Percentiles rank a stretch among this genome's conserved stretches.
These are phyloP conservation scores for Stegana nigrithorax DNA, from an alignment of 2,888 invertebrate species.

Conservation along the genomic window DNA sequence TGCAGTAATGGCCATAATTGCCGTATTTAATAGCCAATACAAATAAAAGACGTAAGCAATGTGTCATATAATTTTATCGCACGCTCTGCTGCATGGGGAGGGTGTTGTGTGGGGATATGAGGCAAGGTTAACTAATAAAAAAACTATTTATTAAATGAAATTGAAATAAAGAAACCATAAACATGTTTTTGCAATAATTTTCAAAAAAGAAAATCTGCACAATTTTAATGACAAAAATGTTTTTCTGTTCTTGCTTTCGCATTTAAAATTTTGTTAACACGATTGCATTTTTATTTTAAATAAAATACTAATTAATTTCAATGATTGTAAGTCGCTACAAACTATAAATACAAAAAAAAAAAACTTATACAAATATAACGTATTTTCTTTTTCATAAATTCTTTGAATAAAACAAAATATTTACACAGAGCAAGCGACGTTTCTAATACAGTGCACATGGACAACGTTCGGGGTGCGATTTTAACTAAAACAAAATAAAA, in stretches of 20 bases:
- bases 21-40: too few relatives aligned
- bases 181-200: slow-evolving; percentile 38
- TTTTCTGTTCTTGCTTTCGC: slow-evolving; percentile 8
- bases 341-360: slow-evolving; percentile 31
- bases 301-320: too few relatives aligned
- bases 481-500: too few relatives aligned
- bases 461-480: too few relatives aligned
- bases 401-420: slow-evolving; percentile 25
- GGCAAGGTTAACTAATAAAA: neutral
- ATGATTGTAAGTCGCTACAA: slow-evolving; percentile 17
- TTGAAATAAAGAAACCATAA: neutral
- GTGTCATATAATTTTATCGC: too few relatives aligned
- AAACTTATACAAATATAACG: slow-evolving; percentile 37
- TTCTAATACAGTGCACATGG: too few relatives aligned
- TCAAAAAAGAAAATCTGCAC: slow-evolving; percentile 25
- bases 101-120: neutral
- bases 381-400: slow-evolving; percentile 37
- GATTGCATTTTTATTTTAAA: neutral
- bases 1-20: too few relatives aligned
- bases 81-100: too few relatives aligned
- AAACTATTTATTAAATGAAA: slow-evolving; percentile 28
- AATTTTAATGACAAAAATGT: slow-evolving; percentile 15
- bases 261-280: slow-evolving; percentile 17
- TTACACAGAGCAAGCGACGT: too few relatives aligned
- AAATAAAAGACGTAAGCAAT: too few relatives aligned